Evolutionary conservation across 2,797 vertebrate species (phyloP).

Genomic region (Enteromius thamalakanensis): DNA sequence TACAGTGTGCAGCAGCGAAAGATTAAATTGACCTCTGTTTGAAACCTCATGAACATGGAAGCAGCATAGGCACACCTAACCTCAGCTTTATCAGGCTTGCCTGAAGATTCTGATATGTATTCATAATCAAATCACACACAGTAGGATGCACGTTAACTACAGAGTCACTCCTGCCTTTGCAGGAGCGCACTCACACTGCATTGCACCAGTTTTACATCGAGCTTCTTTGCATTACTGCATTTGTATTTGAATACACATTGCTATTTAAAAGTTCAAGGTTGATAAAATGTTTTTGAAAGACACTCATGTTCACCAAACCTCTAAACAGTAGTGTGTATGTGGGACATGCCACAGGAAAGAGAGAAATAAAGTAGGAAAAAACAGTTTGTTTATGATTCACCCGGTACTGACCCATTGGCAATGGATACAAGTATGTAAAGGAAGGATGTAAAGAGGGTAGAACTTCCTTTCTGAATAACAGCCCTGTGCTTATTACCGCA

Average conservation of each 20-base stretch:
- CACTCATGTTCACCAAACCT: not conserved
- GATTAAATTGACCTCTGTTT: constrained; percentile 24
- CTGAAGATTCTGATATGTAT: constrained; percentile 1
- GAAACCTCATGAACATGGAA: constrained; percentile 16
- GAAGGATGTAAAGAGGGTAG: constrained; percentile 13
- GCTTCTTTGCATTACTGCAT: not conserved
- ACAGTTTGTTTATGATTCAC: not conserved
- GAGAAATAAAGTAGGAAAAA: not conserved
- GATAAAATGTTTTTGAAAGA: no score
- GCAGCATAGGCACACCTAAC: not conserved
- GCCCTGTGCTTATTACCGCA: constrained; percentile 4
- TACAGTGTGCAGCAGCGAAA: not conserved
- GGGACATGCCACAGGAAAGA: not conserved
- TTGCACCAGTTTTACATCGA: not conserved
- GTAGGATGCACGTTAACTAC: constrained; percentile 1
- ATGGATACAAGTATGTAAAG: not conserved
- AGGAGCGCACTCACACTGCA: not conserved
- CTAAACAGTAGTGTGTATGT: not conserved
- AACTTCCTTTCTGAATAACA: constrained; percentile 28
- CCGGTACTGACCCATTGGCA: not conserved
- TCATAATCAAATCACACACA: constrained; percentile 11
- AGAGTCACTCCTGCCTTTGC: not conserved
- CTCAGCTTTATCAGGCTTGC: not conserved
- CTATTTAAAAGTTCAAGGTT: not conserved
- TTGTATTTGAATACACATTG: not conserved